Base-by-base conservation (phyloP, 2,113 vertebrate species). In the Anolis carolinensis region DNA sequence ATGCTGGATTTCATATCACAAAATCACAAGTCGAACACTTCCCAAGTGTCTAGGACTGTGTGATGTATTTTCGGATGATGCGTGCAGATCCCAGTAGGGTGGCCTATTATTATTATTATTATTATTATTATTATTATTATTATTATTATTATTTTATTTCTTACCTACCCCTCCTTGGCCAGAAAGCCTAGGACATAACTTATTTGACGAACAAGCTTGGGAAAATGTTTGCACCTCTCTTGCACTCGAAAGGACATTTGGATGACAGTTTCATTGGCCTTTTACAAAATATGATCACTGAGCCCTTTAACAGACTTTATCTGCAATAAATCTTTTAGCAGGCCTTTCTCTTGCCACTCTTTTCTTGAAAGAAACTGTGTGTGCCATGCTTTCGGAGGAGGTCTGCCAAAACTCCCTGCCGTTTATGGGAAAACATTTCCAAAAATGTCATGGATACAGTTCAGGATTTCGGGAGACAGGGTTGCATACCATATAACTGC, bases 191-290 rank as follows among this genome's bases (percentile, higher is more conserved):
- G 27, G 67, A 71, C 48, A 71, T 34, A 79, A 59, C 48, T 70
- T 67, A n/a, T 52, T 77, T 68, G 68, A 52, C 39, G 48, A 79
- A 39, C 84, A 30, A 71, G 36, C 2, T n/a, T 39, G 25, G 34
- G n/a, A 59, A 85, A 70, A 70, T 21, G 27, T 55, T 67, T 30
- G 2, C 3, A 23, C 10, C 30, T 44, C 4, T 27, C n/a, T 65
- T 55, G 50, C 0, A 36, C 9, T 32, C 48, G 55, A 13, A 82
- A 79, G n/a, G 55, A 34, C 20, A 79, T 85, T 79, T 59, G 39
- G 32, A 70, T n/a, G 65, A 79, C 34, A 71, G 25, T 79, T 85
- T 85, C 79, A 71, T 70, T 85, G 34, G 55, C 68, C 32, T 44
- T 59, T 63, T 68, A 30, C 23, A 27, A 79, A 72, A 72, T 11